These are phyloP conservation scores for Zapus hudsonius DNA, from an alignment of 2,113 vertebrate species.

Conservation along the genomic window DNA sequence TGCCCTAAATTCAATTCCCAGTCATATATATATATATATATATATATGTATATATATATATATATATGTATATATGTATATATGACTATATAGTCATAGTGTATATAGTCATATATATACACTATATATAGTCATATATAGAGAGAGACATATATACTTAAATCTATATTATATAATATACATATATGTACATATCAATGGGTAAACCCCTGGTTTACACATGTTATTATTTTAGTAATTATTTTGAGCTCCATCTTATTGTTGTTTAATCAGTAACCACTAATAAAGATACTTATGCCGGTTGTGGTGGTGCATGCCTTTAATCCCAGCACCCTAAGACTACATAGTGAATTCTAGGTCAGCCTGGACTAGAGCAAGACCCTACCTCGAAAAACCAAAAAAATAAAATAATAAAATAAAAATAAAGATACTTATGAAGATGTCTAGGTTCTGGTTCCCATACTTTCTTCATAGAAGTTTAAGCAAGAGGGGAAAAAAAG, in stretches of 20 bases:
- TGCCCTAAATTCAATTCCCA: background rate
- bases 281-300: background rate
- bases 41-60: background rate
- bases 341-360: too few species aligned
- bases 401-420: too few species aligned
- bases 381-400: too few species aligned
- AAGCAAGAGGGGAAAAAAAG: slow-evolving; percentile 8
- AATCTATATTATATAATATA: background rate
- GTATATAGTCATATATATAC: background rate
- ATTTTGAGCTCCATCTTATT: slow-evolving; percentile 2
- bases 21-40: too few species aligned
- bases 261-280: slow-evolving; percentile 1
- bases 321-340: too few species aligned
- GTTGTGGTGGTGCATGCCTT: too few species aligned
- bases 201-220: background rate
- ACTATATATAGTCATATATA: too few species aligned
- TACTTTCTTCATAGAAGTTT: slow-evolving; percentile 12
- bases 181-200: background rate
- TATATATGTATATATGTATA: too few species aligned
- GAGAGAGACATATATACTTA: background rate
- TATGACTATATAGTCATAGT: too few species aligned
- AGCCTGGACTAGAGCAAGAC: too few species aligned
- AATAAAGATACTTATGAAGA: background rate
- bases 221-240: background rate
- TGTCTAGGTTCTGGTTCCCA: slow-evolving; percentile 6